A percentile compares a stretch with the other conserved stretches of the same genome.
phyloP scores from a whole-genome alignment of 2,888 invertebrate species.

The Acanthosepion lycidas region DNA sequence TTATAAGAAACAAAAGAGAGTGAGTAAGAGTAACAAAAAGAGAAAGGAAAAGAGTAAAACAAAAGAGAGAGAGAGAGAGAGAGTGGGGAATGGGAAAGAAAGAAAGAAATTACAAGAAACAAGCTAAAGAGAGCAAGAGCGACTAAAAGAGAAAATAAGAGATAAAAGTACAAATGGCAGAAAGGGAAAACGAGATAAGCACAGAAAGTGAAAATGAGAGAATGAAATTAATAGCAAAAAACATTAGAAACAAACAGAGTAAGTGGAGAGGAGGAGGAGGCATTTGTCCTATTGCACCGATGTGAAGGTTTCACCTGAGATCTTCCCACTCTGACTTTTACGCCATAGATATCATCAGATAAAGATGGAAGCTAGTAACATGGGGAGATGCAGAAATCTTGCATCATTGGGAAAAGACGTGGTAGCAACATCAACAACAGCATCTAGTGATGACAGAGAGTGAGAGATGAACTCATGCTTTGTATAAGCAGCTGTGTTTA shows the following conservation, averaged over 20 bases:
- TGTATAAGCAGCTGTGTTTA: neutral
- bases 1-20: neutral
- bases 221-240: neutral
- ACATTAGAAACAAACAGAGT: no score
- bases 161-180: neutral
- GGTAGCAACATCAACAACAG: no score
- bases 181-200: neutral
- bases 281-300: neutral
- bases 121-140: neutral
- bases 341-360: neutral
- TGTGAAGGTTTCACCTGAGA: neutral
- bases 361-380: neutral
- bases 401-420: no score
- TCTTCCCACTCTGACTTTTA: neutral
- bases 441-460: neutral
- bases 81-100: neutral
- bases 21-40: neutral
- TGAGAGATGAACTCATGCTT: neutral
- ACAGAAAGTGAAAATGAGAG: neutral
- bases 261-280: no score
- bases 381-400: neutral
- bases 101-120: neutral
- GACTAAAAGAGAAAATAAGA: neutral
- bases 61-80: no score
- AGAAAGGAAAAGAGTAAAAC: neutral